phyloP scores from a whole-genome alignment of 2,888 invertebrate genomes.

The Ormia ochracea region DNA sequence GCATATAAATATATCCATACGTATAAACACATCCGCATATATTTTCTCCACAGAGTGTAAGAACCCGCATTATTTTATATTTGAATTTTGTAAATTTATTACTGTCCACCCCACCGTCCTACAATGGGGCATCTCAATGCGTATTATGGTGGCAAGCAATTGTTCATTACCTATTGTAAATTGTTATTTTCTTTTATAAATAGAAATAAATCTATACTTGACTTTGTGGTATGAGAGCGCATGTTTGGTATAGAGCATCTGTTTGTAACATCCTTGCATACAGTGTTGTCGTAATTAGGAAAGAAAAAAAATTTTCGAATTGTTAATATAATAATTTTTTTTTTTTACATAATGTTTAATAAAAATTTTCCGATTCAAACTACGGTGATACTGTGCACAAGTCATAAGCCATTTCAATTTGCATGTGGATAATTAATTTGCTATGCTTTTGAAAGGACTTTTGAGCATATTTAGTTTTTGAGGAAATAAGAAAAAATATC shows the following conservation, averaged over 20 bases:
- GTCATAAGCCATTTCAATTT: too few species aligned
- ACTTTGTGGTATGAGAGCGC: neutral
- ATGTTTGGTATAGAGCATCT: neutral
- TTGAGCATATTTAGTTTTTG: too few species aligned
- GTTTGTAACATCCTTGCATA: too few species aligned
- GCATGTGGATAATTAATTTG: too few species aligned
- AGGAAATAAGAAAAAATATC: too few species aligned
- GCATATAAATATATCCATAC: neutral
- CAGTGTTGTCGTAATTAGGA: too few species aligned
- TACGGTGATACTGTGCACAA: too few species aligned
- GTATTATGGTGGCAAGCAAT: conserved; percentile 39
- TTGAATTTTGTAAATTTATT: conserved; percentile 21
- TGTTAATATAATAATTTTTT: too few species aligned
- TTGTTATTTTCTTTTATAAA: conserved; percentile 47
- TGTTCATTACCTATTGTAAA: conserved; percentile 56
- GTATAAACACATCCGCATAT: neutral
- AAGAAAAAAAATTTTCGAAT: too few species aligned
- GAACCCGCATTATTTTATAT: conserved; percentile 34
- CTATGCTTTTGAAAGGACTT: too few species aligned
- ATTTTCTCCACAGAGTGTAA: neutral
- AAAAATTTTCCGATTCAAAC: too few species aligned
- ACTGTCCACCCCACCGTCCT: conserved; percentile 6
- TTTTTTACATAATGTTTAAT: too few species aligned
- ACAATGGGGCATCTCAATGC: neutral
- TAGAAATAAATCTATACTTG: conserved; percentile 14